phyloP scores from a whole-genome alignment of 2,888 invertebrate species.

The Coleophora flavipennella region DNA sequence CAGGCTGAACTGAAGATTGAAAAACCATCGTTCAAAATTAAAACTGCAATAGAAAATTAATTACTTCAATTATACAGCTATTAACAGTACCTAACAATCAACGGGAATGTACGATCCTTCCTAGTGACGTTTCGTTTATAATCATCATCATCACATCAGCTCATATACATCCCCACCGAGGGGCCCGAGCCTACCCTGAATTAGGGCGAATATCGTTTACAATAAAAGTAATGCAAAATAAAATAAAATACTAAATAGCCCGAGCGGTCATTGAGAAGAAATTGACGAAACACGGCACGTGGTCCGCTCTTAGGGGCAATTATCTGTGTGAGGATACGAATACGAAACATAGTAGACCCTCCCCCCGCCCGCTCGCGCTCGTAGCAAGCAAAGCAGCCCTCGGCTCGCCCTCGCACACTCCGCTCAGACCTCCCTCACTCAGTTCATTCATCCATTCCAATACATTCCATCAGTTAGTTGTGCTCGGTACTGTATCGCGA shows the following conservation, averaged over 20 bases:
- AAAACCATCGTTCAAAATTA: constrained; percentile 11
- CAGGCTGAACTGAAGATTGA: too few relatives aligned
- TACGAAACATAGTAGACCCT: constrained; percentile 55
- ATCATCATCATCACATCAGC: constrained; percentile 50
- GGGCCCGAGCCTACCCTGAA: too few relatives aligned
- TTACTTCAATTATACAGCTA: constrained; percentile 29
- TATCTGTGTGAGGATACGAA: constrained; percentile 52
- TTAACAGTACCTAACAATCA: constrained; percentile 33
- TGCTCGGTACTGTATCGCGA: constrained; percentile 35
- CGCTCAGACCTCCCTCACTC: too few relatives aligned
- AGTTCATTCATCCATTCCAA: too few relatives aligned
- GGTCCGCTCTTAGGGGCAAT: constrained; percentile 48
- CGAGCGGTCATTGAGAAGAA: constrained; percentile 40
- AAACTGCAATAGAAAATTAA: too few relatives aligned
- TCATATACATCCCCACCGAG: too few relatives aligned
- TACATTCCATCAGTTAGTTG: too few relatives aligned
- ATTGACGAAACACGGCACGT: constrained; percentile 61
- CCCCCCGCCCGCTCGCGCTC: constrained; percentile 41
- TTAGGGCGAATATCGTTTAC: too few relatives aligned
- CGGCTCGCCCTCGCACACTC: constrained; percentile 25
- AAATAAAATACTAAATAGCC: constrained; percentile 53
- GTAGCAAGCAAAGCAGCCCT: constrained; percentile 4
- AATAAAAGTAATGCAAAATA: too few relatives aligned
- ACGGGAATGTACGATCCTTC: constrained; percentile 33
- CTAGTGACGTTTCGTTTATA: constrained; percentile 53